Evolutionary conservation across 2,888 invertebrate species (phyloP), one percentile per base, ranked within the genome.

Genomic region (Morinoia aosen): DNA sequence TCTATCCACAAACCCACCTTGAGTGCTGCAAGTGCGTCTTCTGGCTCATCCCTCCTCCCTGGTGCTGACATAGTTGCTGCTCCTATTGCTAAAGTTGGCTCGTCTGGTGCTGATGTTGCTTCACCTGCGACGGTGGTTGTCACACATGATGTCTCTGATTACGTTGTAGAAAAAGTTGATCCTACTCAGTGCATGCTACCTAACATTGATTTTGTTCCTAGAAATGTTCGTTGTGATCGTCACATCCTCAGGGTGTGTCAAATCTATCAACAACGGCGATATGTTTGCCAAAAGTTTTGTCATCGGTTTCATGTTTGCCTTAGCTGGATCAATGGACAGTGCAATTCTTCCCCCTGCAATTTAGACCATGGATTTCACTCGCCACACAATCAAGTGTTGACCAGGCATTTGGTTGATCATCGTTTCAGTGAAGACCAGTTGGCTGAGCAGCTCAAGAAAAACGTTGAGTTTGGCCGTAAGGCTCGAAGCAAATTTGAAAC

Each of bases 241-340:
- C 93, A 93, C 58, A 93, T 93, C 57, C 58, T 93, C 48, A 93
- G 93, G 93, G 93, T 93, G 14, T 93, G 93, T 57, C n/a, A 56
- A 33, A 56, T 93, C 57, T 93, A 93, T 57, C 39, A 93, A 39
- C 93, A 93, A 57, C 93, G 93, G 8, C 39, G 48, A 8, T 57
- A 57, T 93, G 93, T 93, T 16, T 93, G 93, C 33, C 93, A 57
- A 57, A 39, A 91, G 33, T 58, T 93, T 14, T 96, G 96, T 64
- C 91, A 96, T 58, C 93, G 96, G 61, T 91, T 95, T n/a, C 96
- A 96, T 91, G 95, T 96, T 10, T 96, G 96, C 39, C 40, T 56
- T 0, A 93, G n/a, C 64, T 96, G 95, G 96, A 88, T 95, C 57
- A 88, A 64, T 40, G 96, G 91, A 33, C 91, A 91, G 25, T 96